These are phyloP conservation scores for Cyprinodon tularosa DNA, from an alignment of 2,113 vertebrate species.

Conservation along the genomic window DNA sequence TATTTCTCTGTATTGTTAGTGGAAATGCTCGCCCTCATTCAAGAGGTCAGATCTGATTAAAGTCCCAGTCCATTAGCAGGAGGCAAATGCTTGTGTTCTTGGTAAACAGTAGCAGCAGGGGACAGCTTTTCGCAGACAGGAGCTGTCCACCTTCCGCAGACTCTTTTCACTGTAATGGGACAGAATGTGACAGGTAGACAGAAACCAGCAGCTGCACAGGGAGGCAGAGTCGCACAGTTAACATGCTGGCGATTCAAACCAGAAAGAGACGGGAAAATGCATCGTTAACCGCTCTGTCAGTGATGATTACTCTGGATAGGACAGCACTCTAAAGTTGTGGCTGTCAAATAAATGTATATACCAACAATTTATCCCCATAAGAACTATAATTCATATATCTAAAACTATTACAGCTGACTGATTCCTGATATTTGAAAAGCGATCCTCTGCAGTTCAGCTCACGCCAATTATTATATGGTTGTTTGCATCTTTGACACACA, in stretches of 20 bases:
- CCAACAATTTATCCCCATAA: not conserved
- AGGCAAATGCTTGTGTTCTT: conserved; percentile 86
- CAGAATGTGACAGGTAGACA: conserved; percentile 92
- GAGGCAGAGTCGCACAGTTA: not conserved
- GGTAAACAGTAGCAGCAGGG: conserved; percentile 98
- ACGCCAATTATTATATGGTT: no score
- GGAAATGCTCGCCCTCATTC: conserved; percentile 91
- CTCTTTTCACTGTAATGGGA: conserved; percentile 88
- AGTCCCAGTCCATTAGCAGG: conserved; percentile 94
- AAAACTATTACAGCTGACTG: no score
- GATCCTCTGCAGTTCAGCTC: no score
- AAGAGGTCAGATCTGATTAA: conserved; percentile 94
- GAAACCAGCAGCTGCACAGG: conserved; percentile 14
- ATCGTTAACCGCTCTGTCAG: conserved; percentile 1
- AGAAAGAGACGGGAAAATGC: not conserved
- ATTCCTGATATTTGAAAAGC: no score
- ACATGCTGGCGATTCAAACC: conserved; percentile 2
- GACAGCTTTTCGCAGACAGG: conserved; percentile 84
- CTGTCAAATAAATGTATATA: not conserved
- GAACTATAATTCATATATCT: not conserved
- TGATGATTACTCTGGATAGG: conserved; percentile 6
- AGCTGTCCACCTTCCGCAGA: conserved; percentile 82
- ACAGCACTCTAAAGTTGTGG: not conserved
- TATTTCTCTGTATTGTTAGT: conserved; percentile 83
- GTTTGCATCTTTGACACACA: no score